Conservation (phyloP, 2,797 vertebrate genomes). For the Nothura maculosa region DNA sequence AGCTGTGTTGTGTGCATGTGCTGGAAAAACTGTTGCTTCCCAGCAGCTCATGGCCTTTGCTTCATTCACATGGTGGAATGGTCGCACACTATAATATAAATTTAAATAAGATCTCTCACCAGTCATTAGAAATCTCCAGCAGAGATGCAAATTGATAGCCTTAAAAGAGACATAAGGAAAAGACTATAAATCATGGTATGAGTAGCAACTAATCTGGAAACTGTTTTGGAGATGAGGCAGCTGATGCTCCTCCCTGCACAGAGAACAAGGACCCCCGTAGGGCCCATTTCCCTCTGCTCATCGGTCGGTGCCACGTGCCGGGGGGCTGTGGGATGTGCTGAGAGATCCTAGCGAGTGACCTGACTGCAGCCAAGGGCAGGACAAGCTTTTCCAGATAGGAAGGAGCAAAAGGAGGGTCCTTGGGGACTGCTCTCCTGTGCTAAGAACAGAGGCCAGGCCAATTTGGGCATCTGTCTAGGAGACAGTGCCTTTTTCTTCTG, state of each 20-base stretch:
- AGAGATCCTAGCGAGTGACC: not conserved
- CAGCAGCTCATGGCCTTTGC: slow-evolving; percentile 47
- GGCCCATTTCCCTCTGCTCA: not conserved
- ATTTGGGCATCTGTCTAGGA: accelerated
- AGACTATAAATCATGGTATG: slow-evolving; percentile 30
- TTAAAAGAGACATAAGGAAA: slow-evolving; percentile 40
- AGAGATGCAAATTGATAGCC: slow-evolving; percentile 60
- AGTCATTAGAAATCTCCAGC: slow-evolving; percentile 59
- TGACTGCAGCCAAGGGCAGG: accelerated
- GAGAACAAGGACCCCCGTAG: not conserved
- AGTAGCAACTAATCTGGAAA: slow-evolving; percentile 31
- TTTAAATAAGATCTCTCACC: slow-evolving; percentile 56
- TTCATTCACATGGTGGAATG: slow-evolving; percentile 43
- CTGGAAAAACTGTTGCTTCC: slow-evolving; percentile 65
- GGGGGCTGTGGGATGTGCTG: not conserved
- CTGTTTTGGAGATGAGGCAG: not conserved
- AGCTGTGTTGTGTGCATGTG: slow-evolving; percentile 57
- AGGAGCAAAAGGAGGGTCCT: accelerated
- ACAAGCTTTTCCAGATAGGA: not conserved
- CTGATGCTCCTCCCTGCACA: not conserved
- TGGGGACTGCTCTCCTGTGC: not conserved
- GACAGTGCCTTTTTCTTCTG: not conserved
- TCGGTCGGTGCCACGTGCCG: accelerated
- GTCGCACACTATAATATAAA: slow-evolving; percentile 28
- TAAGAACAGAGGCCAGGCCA: not conserved